These are phyloP conservation scores for Eremobia ochroleuca DNA, from an alignment of 2,888 invertebrate species.

Conservation along the genomic window DNA sequence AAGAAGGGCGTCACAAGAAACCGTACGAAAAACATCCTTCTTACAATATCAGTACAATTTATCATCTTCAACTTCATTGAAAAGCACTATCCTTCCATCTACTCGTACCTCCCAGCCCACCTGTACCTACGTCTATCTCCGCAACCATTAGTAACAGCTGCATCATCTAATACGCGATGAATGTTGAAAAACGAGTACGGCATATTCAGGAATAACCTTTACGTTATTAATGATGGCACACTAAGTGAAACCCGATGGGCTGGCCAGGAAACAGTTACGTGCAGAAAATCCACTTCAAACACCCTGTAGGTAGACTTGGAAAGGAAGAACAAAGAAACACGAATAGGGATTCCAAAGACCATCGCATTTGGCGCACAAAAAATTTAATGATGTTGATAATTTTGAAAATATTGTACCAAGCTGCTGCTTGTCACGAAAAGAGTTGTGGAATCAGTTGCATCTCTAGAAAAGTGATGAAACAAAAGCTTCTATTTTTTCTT, in stretches of 20 bases:
- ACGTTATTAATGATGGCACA: conserved; percentile 65
- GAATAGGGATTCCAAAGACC: not conserved
- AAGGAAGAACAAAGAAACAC: not conserved
- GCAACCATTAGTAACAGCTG: conserved; percentile 40
- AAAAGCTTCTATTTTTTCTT: not conserved
- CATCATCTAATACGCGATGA: conserved; percentile 52
- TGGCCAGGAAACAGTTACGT: not conserved
- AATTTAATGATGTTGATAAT: not conserved
- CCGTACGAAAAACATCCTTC: not conserved
- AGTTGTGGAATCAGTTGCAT: too few relatives aligned
- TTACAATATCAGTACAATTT: conserved; percentile 38
- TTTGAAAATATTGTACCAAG: not conserved
- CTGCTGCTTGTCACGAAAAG: not conserved
- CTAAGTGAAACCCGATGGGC: conserved; percentile 65
- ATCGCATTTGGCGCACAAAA: not conserved
- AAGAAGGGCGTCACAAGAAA: conserved; percentile 1
- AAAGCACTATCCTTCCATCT: conserved; percentile 5
- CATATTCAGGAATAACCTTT: conserved; percentile 56
- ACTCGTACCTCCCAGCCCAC: conserved; percentile 4
- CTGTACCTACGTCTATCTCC: conserved; percentile 25
- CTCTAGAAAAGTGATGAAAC: not conserved
- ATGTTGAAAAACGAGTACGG: conserved; percentile 47
- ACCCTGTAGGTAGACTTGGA: not conserved
- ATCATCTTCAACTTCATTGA: conserved; percentile 40
- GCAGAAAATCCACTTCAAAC: conserved; percentile 27